Evolutionary conservation across 2,113 vertebrate species (phyloP).

Genomic region (Elaphurus davidianus): DNA sequence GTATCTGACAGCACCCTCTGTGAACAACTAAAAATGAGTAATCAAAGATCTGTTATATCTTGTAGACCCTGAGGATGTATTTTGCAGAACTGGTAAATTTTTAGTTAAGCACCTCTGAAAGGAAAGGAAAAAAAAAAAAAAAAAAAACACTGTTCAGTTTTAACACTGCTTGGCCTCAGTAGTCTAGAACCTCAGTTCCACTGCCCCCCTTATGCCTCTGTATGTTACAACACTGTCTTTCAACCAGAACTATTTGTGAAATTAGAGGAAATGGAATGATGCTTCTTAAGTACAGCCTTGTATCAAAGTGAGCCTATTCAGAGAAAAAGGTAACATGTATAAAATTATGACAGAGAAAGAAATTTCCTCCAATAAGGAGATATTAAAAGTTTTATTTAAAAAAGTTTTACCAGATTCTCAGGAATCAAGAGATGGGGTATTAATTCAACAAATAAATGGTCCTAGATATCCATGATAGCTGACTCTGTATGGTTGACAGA

Average conservation of each 20-base stretch:
- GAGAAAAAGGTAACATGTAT: neutral
- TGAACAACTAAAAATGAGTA: neutral
- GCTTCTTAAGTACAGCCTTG: neutral
- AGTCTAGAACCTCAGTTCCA: neutral
- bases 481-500: neutral
- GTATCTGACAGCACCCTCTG: neutral
- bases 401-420: neutral
- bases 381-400: neutral
- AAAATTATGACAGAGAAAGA: neutral
- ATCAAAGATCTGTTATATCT: neutral
- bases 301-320: neutral
- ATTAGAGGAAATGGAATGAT: neutral
- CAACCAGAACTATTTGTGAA: neutral
- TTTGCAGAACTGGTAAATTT: neutral
- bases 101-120: neutral
- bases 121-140: neutral
- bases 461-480: neutral
- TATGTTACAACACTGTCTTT: neutral
- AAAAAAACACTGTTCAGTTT: neutral
- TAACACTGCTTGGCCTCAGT: neutral
- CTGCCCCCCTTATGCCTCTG: neutral
- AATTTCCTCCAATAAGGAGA: neutral
- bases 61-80: neutral
- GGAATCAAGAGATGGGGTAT: neutral
- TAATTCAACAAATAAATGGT: neutral